Percentiles rank a stretch among this genome's conserved stretches.
These are phyloP conservation scores for Cactoblastis cactorum DNA, from an alignment of 2,888 invertebrate species.

Conservation along the genomic window DNA sequence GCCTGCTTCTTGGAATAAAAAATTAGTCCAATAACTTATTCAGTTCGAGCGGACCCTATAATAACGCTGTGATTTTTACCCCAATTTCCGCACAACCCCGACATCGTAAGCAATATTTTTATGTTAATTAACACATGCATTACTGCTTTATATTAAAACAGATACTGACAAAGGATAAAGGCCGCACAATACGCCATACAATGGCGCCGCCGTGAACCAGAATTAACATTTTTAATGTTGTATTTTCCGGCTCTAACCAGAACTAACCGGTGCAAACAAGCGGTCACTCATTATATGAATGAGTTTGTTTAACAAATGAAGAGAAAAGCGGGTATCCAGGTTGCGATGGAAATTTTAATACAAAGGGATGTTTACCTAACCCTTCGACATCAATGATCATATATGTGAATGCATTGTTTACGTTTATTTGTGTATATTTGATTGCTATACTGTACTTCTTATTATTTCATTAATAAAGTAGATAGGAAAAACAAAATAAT, in stretches of 20 bases:
- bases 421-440: no score
- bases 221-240: not conserved
- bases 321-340: not conserved
- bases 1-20: no score
- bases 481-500: no score
- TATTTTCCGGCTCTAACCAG: not conserved
- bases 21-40: no score
- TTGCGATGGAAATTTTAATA: not conserved
- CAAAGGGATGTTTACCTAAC: not conserved
- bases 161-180: not conserved
- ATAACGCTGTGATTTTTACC: no score
- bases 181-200: not conserved
- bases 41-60: no score
- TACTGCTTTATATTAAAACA: not conserved
- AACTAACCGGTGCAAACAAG: not conserved
- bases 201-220: not conserved
- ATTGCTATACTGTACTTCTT: no score
- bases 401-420: no score
- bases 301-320: constrained; percentile 6
- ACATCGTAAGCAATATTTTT: not conserved
- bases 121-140: not conserved
- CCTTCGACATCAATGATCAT: not conserved
- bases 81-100: no score
- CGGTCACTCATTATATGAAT: not conserved
- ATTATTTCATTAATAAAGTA: no score